These are phyloP conservation scores for Anolis carolinensis DNA, from an alignment of 2,113 vertebrate species.

Conservation along the genomic window DNA sequence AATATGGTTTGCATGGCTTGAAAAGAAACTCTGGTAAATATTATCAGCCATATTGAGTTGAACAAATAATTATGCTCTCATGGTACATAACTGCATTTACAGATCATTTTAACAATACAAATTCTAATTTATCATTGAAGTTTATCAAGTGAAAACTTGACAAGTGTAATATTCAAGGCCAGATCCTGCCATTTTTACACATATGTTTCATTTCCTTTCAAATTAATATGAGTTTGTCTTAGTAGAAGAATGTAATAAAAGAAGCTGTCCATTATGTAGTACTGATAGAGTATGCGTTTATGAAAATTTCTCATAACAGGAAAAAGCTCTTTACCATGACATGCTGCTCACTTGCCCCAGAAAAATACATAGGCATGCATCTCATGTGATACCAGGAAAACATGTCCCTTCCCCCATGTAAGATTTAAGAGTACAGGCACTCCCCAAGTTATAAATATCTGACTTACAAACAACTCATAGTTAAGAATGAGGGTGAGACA, in stretches of 20 bases:
- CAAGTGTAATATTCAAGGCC: neutral
- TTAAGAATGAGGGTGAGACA: too few species aligned
- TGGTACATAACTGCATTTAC: neutral
- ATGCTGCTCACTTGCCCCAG: neutral
- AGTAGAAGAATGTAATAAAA: too few species aligned
- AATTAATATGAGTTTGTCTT: neutral
- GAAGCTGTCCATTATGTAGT: neutral
- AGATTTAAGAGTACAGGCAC: neutral
- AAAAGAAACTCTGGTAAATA: constrained; percentile 18
- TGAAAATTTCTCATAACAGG: neutral
- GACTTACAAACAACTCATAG: too few species aligned
- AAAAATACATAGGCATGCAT: neutral
- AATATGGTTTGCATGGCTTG: constrained; percentile 19
- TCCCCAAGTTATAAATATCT: too few species aligned
- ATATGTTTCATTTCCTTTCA: neutral
- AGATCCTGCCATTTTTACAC: fast-evolving
- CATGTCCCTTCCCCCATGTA: neutral
- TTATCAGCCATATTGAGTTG: constrained; percentile 8
- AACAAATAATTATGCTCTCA: constrained; percentile 1
- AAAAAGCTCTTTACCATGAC: neutral
- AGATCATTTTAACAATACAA: constrained; percentile 35
- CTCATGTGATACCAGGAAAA: neutral
- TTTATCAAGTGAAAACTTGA: neutral
- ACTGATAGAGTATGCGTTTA: neutral
- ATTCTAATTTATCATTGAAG: constrained; percentile 6